phyloP scores from a whole-genome alignment of 1,140 invertebrate species.

The Steinernema khuongi region DNA sequence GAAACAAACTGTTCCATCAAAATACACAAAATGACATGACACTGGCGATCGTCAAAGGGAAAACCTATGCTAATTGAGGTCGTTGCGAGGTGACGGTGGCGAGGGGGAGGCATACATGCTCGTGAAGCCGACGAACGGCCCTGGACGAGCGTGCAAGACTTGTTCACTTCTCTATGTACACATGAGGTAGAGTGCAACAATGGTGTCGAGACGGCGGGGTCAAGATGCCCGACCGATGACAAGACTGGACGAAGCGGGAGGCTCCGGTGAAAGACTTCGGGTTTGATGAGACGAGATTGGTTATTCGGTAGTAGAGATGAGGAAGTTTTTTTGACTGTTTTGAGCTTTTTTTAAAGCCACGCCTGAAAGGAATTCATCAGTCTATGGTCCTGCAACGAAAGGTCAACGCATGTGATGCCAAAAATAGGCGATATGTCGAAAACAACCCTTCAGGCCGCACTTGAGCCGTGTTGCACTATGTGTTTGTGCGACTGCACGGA shows the following conservation, averaged over 20 bases:
- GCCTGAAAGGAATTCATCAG: not conserved
- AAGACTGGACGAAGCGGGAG: not conserved
- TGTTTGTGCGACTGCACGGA: too few species aligned
- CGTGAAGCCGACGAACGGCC: too few species aligned
- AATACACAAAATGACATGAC: not conserved
- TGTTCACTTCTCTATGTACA: not conserved
- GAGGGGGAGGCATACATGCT: not conserved
- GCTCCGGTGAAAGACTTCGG: constrained; percentile 4
- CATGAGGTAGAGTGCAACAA: not conserved
- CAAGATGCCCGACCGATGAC: not conserved
- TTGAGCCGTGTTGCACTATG: too few species aligned
- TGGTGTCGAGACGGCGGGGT: not conserved
- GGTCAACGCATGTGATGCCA: not conserved
- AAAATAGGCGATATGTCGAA: too few species aligned
- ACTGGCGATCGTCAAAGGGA: too few species aligned
- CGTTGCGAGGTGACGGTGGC: not conserved
- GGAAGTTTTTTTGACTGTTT: not conserved
- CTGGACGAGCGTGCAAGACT: not conserved
- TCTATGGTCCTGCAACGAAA: not conserved
- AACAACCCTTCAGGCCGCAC: too few species aligned
- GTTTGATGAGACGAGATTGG: constrained; percentile 8
- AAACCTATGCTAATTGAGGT: not conserved
- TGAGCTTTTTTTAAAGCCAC: not conserved
- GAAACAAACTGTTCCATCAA: not conserved
- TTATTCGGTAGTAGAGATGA: not conserved